Evolutionary conservation across 2,888 invertebrate genomes (phyloP).

Genomic region (Netelia virgata): DNA sequence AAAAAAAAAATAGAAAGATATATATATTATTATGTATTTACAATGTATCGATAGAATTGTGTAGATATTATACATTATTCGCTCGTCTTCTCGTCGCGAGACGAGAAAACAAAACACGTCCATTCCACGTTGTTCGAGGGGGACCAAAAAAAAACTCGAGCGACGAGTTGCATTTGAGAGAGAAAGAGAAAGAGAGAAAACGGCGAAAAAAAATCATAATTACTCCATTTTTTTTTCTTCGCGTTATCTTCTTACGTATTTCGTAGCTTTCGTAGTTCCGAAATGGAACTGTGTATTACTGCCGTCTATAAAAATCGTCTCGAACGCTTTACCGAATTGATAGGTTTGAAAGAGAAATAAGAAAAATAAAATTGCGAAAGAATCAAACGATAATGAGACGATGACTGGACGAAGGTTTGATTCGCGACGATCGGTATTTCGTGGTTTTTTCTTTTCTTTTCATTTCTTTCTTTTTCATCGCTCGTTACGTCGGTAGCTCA

Average conservation of each 20-base stretch:
- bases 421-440: constrained; percentile 17
- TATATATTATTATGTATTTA: constrained; percentile 65
- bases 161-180: constrained; percentile 15
- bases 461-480: not conserved
- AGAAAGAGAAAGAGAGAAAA: not conserved
- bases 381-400: not conserved
- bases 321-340: constrained; percentile 41
- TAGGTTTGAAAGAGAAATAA: not conserved
- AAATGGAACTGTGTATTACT: constrained; percentile 9
- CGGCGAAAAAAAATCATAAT: not conserved
- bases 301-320: constrained; percentile 44
- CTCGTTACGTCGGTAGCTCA: not conserved
- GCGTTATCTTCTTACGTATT: not conserved
- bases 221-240: constrained; percentile 42
- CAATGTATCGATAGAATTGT: constrained; percentile 71
- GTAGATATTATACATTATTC: constrained; percentile 69
- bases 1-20: constrained; percentile 31
- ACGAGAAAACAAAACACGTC: constrained; percentile 55
- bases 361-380: not conserved
- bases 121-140: constrained; percentile 67
- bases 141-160: constrained; percentile 26
- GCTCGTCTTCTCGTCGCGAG: constrained; percentile 50
- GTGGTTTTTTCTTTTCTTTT: not conserved
- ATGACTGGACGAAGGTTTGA: not conserved
- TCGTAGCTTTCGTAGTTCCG: not conserved